Conservation (phyloP, 1,140 invertebrate species). For the Danaus melanippus region DNA sequence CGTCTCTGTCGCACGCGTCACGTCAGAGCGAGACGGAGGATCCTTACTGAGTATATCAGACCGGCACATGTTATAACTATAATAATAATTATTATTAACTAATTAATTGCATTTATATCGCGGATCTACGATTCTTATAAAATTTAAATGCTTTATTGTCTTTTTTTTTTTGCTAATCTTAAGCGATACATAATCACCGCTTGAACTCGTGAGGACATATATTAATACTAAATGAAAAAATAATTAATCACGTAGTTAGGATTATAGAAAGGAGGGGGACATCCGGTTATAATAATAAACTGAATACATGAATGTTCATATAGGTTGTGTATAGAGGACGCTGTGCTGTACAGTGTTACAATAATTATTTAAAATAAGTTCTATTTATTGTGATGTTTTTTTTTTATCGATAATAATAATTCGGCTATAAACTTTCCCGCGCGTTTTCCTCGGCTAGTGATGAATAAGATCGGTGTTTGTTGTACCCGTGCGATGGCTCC, state of each 20-base stretch:
- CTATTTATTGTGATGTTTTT: constrained; percentile 60
- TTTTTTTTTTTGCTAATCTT: constrained; percentile 28
- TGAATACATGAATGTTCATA: constrained; percentile 7
- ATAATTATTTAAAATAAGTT: constrained; percentile 47
- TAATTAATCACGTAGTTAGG: constrained; percentile 5
- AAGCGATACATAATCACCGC: constrained; percentile 28
- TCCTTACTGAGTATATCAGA: constrained; percentile 5
- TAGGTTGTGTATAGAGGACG: constrained; percentile 50
- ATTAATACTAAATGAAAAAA: constrained; percentile 15
- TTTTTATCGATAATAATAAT: constrained; percentile 27
- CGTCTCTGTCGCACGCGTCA: not conserved
- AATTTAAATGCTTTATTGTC: constrained; percentile 25
- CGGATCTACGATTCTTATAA: constrained; percentile 42
- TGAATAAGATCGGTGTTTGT: not conserved
- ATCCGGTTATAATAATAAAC: constrained; percentile 4
- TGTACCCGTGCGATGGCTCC: constrained; percentile 1
- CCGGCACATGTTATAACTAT: constrained; percentile 29
- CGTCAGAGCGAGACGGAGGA: not conserved
- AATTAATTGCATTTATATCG: constrained; percentile 50
- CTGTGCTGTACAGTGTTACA: constrained; percentile 34
- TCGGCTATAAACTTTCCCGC: not conserved
- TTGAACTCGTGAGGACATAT: constrained; percentile 25
- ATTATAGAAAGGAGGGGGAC: constrained; percentile 4
- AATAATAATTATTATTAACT: constrained; percentile 32
- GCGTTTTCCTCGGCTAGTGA: too few relatives aligned